Conservation (phyloP, 2,888 invertebrate genomes). For the Dryomyza anilis region DNA sequence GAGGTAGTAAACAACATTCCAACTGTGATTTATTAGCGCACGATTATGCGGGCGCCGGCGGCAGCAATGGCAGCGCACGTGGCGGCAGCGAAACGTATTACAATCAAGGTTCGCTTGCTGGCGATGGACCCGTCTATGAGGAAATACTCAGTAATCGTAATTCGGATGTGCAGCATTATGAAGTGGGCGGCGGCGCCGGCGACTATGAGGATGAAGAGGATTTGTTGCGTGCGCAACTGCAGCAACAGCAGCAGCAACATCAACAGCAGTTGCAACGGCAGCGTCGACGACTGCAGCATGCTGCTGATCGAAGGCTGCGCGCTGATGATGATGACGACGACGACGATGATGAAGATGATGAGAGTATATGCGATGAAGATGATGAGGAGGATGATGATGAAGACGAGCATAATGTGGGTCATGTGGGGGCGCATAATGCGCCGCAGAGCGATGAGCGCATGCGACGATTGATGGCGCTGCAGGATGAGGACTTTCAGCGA, state of each 20-base stretch:
- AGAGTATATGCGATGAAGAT: constrained; percentile 51
- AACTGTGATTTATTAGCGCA: constrained; percentile 52
- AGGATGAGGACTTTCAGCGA: constrained; percentile 55
- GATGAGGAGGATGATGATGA: constrained; percentile 44
- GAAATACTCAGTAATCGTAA: constrained; percentile 58
- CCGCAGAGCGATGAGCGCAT: constrained; percentile 56
- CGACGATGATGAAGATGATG: constrained; percentile 45
- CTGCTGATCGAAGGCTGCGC: constrained; percentile 46
- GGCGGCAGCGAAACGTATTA: constrained; percentile 51
- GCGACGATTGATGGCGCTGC: constrained; percentile 54
- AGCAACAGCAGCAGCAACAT: no score
- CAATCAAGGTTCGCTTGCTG: constrained; percentile 48
- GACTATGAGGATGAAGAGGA: constrained; percentile 47
- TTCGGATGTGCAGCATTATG: constrained; percentile 55
- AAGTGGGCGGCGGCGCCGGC: constrained; percentile 51
- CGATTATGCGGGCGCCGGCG: constrained; percentile 29
- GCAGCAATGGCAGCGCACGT: constrained; percentile 34
- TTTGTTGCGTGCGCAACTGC: constrained; percentile 36
- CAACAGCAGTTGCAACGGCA: no score
- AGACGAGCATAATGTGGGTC: constrained; percentile 48
- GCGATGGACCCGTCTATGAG: constrained; percentile 58
- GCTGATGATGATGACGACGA: constrained; percentile 45
- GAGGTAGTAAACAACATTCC: constrained; percentile 59
- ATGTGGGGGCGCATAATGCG: constrained; percentile 46
- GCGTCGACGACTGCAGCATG: constrained; percentile 25